Evolutionary conservation across 1,140 invertebrate species (phyloP).

Genomic region (Megathymus violae): DNA sequence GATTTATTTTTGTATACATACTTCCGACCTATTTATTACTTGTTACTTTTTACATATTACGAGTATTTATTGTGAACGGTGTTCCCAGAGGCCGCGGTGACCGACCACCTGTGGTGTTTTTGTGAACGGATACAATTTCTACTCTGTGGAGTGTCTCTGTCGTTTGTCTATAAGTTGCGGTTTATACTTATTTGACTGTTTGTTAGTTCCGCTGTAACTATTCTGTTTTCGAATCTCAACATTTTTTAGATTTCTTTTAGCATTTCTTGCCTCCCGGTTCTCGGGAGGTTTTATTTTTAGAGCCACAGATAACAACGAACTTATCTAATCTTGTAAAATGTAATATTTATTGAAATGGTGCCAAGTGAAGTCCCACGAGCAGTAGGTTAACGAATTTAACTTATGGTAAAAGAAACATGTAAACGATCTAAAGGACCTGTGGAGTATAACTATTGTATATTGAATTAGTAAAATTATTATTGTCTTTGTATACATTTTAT

Average conservation of each 20-base stretch:
- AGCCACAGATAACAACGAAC: conserved; percentile 21
- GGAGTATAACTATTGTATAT: conserved; percentile 59
- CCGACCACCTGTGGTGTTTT: too few species aligned
- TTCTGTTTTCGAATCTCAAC: conserved; percentile 76
- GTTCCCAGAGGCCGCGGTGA: conserved; percentile 50
- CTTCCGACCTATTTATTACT: conserved; percentile 80
- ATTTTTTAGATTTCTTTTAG: conserved; percentile 62
- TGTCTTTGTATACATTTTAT: conserved; percentile 79
- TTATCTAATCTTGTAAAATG: conserved; percentile 46
- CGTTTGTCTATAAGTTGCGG: conserved; percentile 73
- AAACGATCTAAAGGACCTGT: conserved; percentile 59
- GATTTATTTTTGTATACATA: conserved; percentile 77
- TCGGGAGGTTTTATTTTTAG: conserved; percentile 21
- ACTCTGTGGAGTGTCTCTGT: conserved; percentile 49
- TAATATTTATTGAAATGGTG: conserved; percentile 71
- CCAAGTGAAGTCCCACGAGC: conserved; percentile 72
- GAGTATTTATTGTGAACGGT: conserved; percentile 67
- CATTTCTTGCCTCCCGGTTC: conserved; percentile 63
- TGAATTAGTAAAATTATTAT: conserved; percentile 64
- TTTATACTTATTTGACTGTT: conserved; percentile 73
- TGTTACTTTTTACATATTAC: conserved; percentile 72
- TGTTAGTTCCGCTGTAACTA: conserved; percentile 54
- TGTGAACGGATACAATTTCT: conserved; percentile 37
- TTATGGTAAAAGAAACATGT: conserved; percentile 53
- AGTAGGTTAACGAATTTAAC: conserved; percentile 67